Evolutionary conservation across 1,140 invertebrate genomes (phyloP).

Genomic region (Anastrepha ludens): DNA sequence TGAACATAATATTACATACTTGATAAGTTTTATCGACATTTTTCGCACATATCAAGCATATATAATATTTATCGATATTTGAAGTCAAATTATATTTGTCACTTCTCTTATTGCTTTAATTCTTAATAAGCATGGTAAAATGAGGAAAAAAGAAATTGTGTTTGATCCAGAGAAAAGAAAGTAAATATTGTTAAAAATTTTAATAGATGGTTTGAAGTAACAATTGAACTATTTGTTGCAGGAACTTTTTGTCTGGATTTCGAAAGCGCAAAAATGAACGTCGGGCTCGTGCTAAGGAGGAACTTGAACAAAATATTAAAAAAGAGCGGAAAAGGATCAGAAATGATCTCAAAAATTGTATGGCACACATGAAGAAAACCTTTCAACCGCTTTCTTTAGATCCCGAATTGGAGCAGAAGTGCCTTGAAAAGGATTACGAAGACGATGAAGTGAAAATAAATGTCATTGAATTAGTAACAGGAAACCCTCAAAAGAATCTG

Average conservation of each 20-base stretch:
- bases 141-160: conserved; percentile 76
- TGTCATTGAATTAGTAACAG: conserved; percentile 82
- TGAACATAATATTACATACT: too few relatives aligned
- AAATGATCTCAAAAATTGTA: conserved; percentile 79
- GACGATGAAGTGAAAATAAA: conserved; percentile 85
- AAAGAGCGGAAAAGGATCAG: conserved; percentile 84
- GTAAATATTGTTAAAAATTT: conserved; percentile 60
- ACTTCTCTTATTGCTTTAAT: background rate
- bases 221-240: conserved; percentile 61
- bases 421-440: conserved; percentile 82
- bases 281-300: conserved; percentile 81
- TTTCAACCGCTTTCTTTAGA: conserved; percentile 79
- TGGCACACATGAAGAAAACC: conserved; percentile 76
- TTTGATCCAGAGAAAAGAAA: conserved; percentile 79
- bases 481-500: conserved; percentile 80
- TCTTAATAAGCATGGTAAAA: background rate
- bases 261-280: conserved; percentile 84
- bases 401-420: conserved; percentile 80
- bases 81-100: too few relatives aligned
- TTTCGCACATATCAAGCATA: too few relatives aligned
- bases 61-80: too few relatives aligned
- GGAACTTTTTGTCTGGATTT: conserved; percentile 86
- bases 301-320: conserved; percentile 82
- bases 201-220: too few relatives aligned
- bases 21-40: too few relatives aligned